Percentiles rank a stretch among this genome's conserved stretches.
phyloP scores from a whole-genome alignment of 92 coral and sea anemone genomes.

The Virgularia gustaviana region DNA sequence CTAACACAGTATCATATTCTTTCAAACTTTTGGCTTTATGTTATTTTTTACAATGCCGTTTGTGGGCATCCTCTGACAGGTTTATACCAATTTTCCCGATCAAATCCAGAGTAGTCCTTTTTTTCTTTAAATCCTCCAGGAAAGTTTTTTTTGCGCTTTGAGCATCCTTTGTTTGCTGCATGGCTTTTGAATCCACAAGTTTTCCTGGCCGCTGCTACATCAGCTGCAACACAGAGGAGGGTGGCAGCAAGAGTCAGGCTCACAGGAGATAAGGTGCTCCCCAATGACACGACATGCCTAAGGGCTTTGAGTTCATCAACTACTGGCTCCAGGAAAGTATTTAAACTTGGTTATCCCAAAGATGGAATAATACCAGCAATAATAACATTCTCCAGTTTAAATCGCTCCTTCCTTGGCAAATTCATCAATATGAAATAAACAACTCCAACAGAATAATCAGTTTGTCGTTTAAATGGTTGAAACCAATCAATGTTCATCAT shows the following conservation, averaged over 20 bases:
- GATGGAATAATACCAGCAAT: constrained; percentile 57
- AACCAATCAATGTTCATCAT: constrained; percentile 67
- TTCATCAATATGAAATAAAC: constrained; percentile 56
- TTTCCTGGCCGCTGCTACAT: no score
- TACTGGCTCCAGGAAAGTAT: constrained; percentile 11
- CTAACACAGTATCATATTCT: constrained; percentile 2
- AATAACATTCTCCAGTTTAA: constrained; percentile 54
- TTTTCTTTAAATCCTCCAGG: constrained; percentile 55
- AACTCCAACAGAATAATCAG: constrained; percentile 59
- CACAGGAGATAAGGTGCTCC: constrained; percentile 29
- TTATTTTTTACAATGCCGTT: constrained; percentile 41
- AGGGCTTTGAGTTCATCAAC: constrained; percentile 8
- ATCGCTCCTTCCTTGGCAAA: constrained; percentile 56
- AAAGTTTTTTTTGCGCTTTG: constrained; percentile 49
- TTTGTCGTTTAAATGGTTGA: no score
- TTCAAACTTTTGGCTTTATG: constrained; percentile 14
- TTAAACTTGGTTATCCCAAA: constrained; percentile 16
- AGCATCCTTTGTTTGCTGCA: constrained; percentile 60
- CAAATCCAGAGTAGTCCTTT: constrained; percentile 52
- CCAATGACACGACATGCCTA: constrained; percentile 11
- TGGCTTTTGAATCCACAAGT: constrained; percentile 41
- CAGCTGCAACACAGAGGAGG: constrained; percentile 29
- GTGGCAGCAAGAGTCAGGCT: constrained; percentile 33
- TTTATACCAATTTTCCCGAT: constrained; percentile 54
- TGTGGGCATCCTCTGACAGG: constrained; percentile 44